Evolutionary conservation across 1,140 invertebrate species (phyloP), one percentile per base, ranked within the genome.

Genomic region (Nixonia krombeini): DNA sequence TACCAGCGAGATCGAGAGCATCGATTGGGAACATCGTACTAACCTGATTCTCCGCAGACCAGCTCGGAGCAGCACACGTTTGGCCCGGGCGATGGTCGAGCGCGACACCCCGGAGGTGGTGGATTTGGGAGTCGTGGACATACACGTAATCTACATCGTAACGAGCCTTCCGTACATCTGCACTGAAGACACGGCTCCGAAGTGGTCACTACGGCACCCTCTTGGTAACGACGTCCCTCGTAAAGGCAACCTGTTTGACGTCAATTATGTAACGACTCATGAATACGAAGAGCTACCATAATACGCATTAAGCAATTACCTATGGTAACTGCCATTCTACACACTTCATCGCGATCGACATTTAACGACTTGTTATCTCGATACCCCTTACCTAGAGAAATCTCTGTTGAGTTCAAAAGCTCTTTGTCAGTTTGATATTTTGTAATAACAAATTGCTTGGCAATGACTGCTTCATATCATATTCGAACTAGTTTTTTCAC

Each of bases 101-200:
- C 87, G 74, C 66, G 74, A 58, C 94, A 95, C 29, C 91, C 90
- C 1, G 86, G 71, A 1, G 92, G 91, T 42, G 91, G 90, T 12
- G 92, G 90, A 78, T 91, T 89, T 2, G 92, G 91, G 59, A 92
- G 86, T 58, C 89, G 86, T 4, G 90, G 90, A 73, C 93, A 94
- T 6, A 94, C 89, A 33, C 91, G 87, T 41, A 94, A 85, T 49
- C 91, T 89, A 81, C 94, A 95, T 26, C 93, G 86, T 21, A 94
- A 83, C 7, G 90, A 89, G 44, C 90, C 90, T 1, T 88, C 87
- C 15, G 84, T 86, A 80, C 93, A 95, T 53, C 88, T 88, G 81
- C 94, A 95, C 55, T 88, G 88, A 18, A 95, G 83, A 77, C 94
- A 95, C 8, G 92, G 90, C 74, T 94, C 92, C 23, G 87, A 82